Conservation (phyloP, 2,113 vertebrate species). For the Sclerurus mexicanus region DNA sequence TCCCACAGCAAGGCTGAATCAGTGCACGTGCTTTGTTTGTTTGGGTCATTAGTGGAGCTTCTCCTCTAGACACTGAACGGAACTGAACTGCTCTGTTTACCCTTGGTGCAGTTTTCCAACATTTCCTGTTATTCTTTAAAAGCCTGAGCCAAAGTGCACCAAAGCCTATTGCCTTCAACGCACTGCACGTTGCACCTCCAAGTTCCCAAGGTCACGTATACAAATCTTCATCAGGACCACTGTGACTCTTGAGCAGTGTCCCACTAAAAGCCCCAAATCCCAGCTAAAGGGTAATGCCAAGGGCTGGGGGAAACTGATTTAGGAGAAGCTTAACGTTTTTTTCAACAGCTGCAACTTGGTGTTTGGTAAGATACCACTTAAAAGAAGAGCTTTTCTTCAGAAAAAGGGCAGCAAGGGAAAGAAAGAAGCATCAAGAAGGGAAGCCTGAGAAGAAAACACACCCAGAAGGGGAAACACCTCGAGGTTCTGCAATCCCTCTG, state of each 20-base stretch:
- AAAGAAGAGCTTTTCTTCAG: not conserved
- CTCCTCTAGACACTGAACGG: conserved; percentile 45
- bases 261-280: conserved; percentile 17
- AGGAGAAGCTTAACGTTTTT: conserved; percentile 54
- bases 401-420: not conserved
- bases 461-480: not conserved
- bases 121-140: conserved; percentile 58
- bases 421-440: not conserved
- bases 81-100: conserved; percentile 56
- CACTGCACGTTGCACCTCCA: not conserved
- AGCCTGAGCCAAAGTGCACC: conserved; percentile 29
- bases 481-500: not conserved
- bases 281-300: not conserved
- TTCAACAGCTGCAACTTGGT: conserved; percentile 29
- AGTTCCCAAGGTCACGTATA: conserved; percentile 46
- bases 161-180: not conserved
- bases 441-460: not conserved
- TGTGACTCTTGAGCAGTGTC: not conserved
- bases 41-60: conserved; percentile 1
- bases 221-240: conserved; percentile 45
- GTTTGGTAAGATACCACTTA: conserved; percentile 41
- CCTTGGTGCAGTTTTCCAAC: not conserved
- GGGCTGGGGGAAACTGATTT: not conserved
- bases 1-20: not conserved
- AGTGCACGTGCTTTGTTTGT: conserved; percentile 48